Base-by-base conservation (phyloP, 2,113 vertebrate species). In the Ageneiosus marmoratus region DNA sequence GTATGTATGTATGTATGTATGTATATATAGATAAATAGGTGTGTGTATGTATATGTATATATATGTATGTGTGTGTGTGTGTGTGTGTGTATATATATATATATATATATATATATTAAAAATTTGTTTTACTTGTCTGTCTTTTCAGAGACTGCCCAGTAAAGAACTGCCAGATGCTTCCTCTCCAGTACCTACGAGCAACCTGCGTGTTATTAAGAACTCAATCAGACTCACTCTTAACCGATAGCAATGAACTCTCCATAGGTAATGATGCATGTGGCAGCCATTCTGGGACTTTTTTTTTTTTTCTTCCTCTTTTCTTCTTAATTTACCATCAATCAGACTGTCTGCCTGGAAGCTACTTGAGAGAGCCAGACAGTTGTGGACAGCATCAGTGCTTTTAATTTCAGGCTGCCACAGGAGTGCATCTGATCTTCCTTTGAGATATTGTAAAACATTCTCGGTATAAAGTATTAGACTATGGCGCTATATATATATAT, bases 201-300 rank as follows among this genome's bases (percentile, higher is more conserved):
- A 95, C 84, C 90, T 98, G 90, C 95, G 96, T 51, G 94, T 99
- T 16, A 95, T 98, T 85, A 99, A 98, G 89, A 98, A 98, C 89
- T 98, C 98, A 77, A 98, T 99, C 90, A 96, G 97, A 90, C 94
- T 99, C 88, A 98, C 98, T 46, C 96, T 99, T 86, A 99, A 98
- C 83, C 95, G 96, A 90, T 96, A 95, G 91, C 91, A 78, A 85
- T 88, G 62, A 82, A 88, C 76, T 85, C 65, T 92, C 90, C 88
- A 87, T 93, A 94, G 92, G 94, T 94, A 88, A 94, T 90, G 63
- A 18, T 53, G 18, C 37, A 46, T 76, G 27, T 50, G 69, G 69
- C 44, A 37, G 12, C 50, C 51, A 65, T 48, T 83, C 60, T 22
- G 67, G 37, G 56, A 37, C 79, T 53, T 24, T 53, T 80, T 56